phyloP scores from a whole-genome alignment of 2,113 vertebrate genomes.

The Ophiodon elongatus region DNA sequence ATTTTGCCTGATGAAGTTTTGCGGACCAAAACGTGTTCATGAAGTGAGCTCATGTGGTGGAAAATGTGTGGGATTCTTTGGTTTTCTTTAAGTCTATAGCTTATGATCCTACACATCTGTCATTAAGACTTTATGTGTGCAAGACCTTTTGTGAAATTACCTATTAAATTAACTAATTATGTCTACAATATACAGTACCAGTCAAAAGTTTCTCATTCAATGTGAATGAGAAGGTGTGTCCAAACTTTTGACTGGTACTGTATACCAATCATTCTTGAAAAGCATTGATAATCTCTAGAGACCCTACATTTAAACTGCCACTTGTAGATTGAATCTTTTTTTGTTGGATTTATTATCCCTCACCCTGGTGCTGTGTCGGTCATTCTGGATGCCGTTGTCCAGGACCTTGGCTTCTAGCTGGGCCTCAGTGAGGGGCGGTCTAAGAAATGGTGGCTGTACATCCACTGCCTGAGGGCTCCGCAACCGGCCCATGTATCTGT shows the following conservation, averaged over 20 bases:
- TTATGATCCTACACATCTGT: neutral
- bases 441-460: slow-evolving; percentile 92
- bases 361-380: slow-evolving; percentile 91
- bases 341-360: neutral
- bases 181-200: too few relatives aligned
- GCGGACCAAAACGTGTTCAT: neutral
- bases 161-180: too few relatives aligned
- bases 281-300: neutral
- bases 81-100: neutral
- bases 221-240: too few relatives aligned
- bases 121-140: neutral
- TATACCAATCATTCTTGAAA: neutral
- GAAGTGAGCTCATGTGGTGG: neutral
- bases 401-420: slow-evolving; percentile 90
- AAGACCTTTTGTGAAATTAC: neutral
- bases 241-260: too few relatives aligned
- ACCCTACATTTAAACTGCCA: neutral
- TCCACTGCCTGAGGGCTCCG: slow-evolving; percentile 86
- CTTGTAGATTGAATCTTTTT: neutral
- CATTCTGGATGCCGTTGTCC: slow-evolving; percentile 96
- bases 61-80: neutral
- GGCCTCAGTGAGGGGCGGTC: slow-evolving; percentile 88
- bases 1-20: neutral
- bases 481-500: slow-evolving; percentile 92
- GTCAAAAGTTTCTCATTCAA: too few relatives aligned